phyloP scores from a whole-genome alignment of 2,113 vertebrate species.

The Ceyx margarethae region DNA sequence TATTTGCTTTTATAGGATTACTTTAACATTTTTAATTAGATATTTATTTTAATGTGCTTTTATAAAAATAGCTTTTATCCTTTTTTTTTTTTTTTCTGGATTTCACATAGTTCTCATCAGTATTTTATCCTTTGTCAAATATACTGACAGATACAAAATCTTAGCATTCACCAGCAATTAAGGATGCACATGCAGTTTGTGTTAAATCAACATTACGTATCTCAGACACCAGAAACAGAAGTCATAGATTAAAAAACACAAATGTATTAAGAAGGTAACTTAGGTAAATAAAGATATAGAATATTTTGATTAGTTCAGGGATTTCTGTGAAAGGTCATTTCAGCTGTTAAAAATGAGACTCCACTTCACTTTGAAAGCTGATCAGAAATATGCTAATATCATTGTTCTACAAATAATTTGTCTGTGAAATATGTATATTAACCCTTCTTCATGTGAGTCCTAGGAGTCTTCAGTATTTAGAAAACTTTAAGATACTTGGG shows the following conservation, averaged over 20 bases:
- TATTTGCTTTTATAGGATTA: too few relatives aligned
- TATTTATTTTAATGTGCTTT: neutral
- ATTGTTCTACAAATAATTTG: neutral
- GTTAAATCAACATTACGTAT: neutral
- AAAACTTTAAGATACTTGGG: neutral
- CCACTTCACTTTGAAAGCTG: neutral
- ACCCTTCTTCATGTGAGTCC: neutral
- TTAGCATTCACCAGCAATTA: neutral
- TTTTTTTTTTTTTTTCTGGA: neutral
- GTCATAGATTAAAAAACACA: neutral
- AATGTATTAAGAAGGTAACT: neutral
- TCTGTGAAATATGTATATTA: neutral
- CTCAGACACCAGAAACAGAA: neutral
- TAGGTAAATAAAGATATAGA: neutral
- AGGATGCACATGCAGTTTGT: neutral
- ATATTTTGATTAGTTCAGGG: neutral
- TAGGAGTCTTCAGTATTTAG: neutral
- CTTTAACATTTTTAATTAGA: neutral
- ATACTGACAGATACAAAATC: neutral
- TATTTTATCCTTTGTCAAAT: neutral
- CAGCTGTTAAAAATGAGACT: neutral
- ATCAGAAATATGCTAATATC: neutral
- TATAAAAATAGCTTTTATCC: neutral
- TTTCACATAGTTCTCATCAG: fast-evolving
- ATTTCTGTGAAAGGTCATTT: neutral